phyloP scores from a whole-genome alignment of 2,797 vertebrate species.

The Smutsia temminckii region DNA sequence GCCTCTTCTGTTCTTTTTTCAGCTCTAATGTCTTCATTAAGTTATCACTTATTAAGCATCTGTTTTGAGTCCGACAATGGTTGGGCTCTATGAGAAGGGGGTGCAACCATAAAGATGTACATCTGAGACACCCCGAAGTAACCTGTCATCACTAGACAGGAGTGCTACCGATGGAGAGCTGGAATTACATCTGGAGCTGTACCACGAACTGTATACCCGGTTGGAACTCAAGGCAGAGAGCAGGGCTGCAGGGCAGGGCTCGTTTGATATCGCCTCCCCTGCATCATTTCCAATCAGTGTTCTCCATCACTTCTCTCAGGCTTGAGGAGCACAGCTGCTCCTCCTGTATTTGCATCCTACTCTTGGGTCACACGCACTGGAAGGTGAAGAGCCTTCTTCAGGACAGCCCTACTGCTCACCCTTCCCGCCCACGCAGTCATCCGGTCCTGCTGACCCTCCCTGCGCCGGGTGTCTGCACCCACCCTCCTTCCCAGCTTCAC shows the following conservation, averaged over 20 bases:
- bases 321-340: background rate
- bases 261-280: accelerated
- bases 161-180: accelerated
- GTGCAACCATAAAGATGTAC: background rate
- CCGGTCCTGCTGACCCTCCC: background rate
- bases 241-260: accelerated
- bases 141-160: background rate
- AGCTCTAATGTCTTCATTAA: background rate
- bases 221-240: background rate
- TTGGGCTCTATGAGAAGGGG: background rate
- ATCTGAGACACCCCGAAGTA: background rate
- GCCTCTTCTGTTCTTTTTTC: background rate
- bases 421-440: background rate
- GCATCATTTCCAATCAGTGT: background rate
- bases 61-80: background rate
- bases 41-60: constrained; percentile 26
- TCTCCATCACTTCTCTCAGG: background rate
- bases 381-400: background rate
- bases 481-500: background rate
- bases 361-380: background rate
- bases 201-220: accelerated
- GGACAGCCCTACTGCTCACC: background rate
- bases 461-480: background rate
- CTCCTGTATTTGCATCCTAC: background rate
- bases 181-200: background rate